A percentile compares a stretch with the other conserved stretches of the same genome.
Conservation (phyloP, 2,113 vertebrate species). For the Macaca fascicularis region T2T-MFA8v1.1 NC_088387.1:57506001-57506500, state of each 20-base stretch:
- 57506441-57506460: neutral
- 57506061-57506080: constrained; percentile 35
- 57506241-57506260: neutral
- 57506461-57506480: neutral
- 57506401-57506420: neutral
- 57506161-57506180: neutral
- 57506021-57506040: neutral
- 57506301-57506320: neutral
- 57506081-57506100: constrained; percentile 13
- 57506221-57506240: neutral
- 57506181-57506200: neutral
- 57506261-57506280: neutral
- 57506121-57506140: neutral
- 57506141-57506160: neutral
- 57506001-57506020: neutral
- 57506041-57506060: neutral
- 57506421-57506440: constrained; percentile 14
- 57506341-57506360: neutral
- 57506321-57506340: neutral
- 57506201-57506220: neutral
- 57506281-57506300: neutral
- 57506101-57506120: constrained; percentile 24
- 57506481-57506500: neutral
- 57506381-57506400: neutral
- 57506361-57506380: neutral